Evolutionary conservation across 2,797 vertebrate genomes (phyloP).

Genomic region (Petrocephalus sullivani): DNA sequence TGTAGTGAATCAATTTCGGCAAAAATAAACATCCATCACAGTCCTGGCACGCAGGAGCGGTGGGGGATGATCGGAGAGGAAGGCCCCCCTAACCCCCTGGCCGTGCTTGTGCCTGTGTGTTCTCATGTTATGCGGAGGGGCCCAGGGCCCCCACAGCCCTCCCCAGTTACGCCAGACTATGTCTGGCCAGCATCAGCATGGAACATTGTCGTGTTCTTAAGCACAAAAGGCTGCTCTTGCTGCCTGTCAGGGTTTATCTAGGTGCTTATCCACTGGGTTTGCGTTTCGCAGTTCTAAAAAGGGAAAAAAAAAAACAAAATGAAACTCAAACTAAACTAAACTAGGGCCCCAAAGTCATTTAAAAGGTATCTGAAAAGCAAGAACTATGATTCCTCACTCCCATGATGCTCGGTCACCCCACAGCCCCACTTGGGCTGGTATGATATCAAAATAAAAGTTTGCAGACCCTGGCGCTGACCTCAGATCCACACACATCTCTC

Average conservation of each 20-base stretch:
- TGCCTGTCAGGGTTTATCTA: background rate
- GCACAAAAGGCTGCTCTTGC: background rate
- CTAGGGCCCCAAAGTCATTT: conserved; percentile 4
- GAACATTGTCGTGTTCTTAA: background rate
- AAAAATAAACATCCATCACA: conserved; percentile 49
- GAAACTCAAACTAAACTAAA: background rate
- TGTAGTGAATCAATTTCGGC: conserved; percentile 45
- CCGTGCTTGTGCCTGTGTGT: conserved; percentile 33
- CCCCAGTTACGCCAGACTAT: conserved; percentile 17
- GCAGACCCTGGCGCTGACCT: background rate
- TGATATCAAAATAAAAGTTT: conserved; percentile 4
- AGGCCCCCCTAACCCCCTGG: conserved; percentile 10
- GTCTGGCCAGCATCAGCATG: conserved; percentile 19
- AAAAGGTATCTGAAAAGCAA: background rate
- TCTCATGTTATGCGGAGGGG: conserved; percentile 21
- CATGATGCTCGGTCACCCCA: background rate
- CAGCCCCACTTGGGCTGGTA: background rate
- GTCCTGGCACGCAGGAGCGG: conserved; percentile 32
- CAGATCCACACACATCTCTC: background rate
- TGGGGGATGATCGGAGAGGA: conserved; percentile 28
- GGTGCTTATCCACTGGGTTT: background rate
- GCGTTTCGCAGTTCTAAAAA: background rate
- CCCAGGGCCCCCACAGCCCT: conserved; percentile 20
- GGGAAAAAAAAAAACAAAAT: background rate
- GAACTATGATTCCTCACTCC: background rate